Base-by-base conservation (phyloP, 2,888 invertebrate species). In the Pammene aurita region DNA sequence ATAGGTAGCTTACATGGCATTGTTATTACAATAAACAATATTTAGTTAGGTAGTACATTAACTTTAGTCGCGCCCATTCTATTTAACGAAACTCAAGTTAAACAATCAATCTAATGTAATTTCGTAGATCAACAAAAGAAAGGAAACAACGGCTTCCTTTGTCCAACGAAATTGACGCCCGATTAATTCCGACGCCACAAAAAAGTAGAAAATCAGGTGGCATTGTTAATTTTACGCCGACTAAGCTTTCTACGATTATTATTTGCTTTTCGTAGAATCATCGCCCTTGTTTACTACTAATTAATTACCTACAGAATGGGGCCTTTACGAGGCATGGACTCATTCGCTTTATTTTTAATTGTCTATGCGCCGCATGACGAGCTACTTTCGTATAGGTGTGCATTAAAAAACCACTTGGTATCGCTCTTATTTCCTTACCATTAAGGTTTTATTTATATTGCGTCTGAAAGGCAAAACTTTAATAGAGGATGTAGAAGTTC, bases 251-350 rank as follows among this genome's bases (percentile, higher is more conserved):
- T 84, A 85, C 84, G 73, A 80, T 79, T 84, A 83, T 81, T 90
- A 90, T 91, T 91, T 92, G 87, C 88, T 86, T 92, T 91, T 89
- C 81, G 88, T 83, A 89, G 86, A 87, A 88, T 91, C 91, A 91
- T 92, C 88, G 86, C 82, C 84, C 90, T 90, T 92, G 91, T 92
- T 92, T 91, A 87, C 84, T 81, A 82, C 83, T 91, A 92, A 92
- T 92, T 92, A 92, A 92, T 92, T 92, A 92, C 82, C 84, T 75
- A 72, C 75, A 89, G 90, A 85, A 77, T 77, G 78, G 77, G 79
- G 75, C 76, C 76, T 78, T 79, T 77, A 76, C 81, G 79, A 82
- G 77, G 76, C 79, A 82, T 78, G 78, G 80, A 74, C 82, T 78
- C 76, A 75, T 77, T 73, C 74, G 75, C 77, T 82, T 83, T 83